phyloP scores from a whole-genome alignment of 2,888 invertebrate genomes.

The Lasius fuliginosus region DNA sequence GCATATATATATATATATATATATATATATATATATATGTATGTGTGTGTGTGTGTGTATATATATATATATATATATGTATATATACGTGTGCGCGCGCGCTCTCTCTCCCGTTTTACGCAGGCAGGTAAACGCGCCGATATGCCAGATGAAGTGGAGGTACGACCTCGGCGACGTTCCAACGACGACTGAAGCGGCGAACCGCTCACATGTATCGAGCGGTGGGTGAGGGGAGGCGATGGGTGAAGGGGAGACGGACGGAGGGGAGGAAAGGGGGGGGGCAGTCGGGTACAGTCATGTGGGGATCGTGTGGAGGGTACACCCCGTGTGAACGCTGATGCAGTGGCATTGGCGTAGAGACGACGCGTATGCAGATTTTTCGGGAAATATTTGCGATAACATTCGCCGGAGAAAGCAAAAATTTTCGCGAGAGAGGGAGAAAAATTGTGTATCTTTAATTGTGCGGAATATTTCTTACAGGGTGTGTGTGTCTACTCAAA shows the following conservation, averaged over 20 bases:
- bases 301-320: conserved; percentile 49
- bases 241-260: background rate
- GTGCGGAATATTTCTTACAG: no score
- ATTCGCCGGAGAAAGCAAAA: no score
- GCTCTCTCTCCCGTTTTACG: conserved; percentile 51
- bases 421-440: background rate
- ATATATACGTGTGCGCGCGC: conserved; percentile 2
- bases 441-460: background rate
- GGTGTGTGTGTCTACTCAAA: no score
- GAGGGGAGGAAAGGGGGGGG: conserved; percentile 30
- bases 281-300: conserved; percentile 61
- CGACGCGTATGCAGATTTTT: background rate
- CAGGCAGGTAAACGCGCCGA: conserved; percentile 52
- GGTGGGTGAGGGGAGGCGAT: conserved; percentile 15
- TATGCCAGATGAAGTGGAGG: conserved; percentile 54
- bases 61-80: background rate
- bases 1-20: background rate
- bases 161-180: conserved; percentile 83
- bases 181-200: conserved; percentile 83
- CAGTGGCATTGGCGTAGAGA: conserved; percentile 38
- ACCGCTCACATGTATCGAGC: conserved; percentile 66
- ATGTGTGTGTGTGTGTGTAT: background rate
- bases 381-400: background rate
- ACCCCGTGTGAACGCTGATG: conserved; percentile 64
- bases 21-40: background rate